Evolutionary conservation across 1,140 invertebrate species (phyloP).

Genomic region (Dendroctonus valens): DNA sequence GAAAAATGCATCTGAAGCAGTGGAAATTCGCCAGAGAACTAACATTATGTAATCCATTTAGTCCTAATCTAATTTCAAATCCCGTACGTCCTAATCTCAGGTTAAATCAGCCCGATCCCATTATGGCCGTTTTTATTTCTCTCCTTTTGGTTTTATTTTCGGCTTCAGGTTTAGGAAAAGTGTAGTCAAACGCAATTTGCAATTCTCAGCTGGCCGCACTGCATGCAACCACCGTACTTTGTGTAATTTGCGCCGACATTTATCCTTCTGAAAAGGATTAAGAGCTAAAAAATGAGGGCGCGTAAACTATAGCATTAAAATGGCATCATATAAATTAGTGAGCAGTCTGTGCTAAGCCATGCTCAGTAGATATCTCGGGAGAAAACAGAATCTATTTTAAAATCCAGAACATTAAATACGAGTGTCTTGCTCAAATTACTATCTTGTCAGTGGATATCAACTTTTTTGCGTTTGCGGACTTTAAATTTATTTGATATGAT

Average conservation of each 20-base stretch:
- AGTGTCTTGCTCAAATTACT: too few species aligned
- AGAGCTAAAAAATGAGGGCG: constrained; percentile 12
- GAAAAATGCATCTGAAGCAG: too few species aligned
- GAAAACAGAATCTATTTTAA: too few species aligned
- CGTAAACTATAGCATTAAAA: neutral
- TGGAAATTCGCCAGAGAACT: too few species aligned
- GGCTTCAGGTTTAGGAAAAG: constrained; percentile 27
- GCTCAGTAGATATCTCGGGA: too few species aligned
- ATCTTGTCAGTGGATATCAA: too few species aligned
- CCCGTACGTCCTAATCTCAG: constrained; percentile 24
- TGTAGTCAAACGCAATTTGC: constrained; percentile 25
- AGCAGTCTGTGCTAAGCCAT: too few species aligned
- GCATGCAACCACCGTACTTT: constrained; percentile 4
- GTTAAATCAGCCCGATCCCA: constrained; percentile 29
- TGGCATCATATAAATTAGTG: too few species aligned
- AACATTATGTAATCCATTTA: neutral
- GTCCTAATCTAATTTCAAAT: constrained; percentile 23
- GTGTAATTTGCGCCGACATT: constrained; percentile 21
- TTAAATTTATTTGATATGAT: too few species aligned
- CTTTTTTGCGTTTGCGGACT: too few species aligned
- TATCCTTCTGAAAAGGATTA: constrained; percentile 14
- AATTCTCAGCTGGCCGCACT: constrained; percentile 18
- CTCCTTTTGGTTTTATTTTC: constrained; percentile 27
- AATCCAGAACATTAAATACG: too few species aligned
- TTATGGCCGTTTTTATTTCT: constrained; percentile 27